phyloP scores from a whole-genome alignment of 2,888 invertebrate genomes.

The Parelbella ahira region DNA sequence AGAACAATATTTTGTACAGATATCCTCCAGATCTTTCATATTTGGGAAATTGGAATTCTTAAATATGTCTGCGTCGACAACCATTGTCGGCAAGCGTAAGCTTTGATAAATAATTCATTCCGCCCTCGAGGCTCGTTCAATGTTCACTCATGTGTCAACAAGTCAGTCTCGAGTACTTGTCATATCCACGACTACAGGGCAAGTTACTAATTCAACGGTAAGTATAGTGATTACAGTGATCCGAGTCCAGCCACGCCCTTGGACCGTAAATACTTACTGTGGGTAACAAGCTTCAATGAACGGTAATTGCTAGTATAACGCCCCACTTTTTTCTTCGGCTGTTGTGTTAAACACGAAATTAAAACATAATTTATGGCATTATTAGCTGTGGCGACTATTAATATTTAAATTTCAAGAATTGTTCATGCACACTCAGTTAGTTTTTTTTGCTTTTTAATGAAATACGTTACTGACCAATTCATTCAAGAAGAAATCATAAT shows the following conservation, averaged over 20 bases:
- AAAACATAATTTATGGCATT: too few species aligned
- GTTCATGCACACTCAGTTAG: too few species aligned
- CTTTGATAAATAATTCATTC: conserved; percentile 23
- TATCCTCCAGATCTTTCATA: too few species aligned
- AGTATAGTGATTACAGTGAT: conserved; percentile 18
- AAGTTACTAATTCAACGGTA: conserved; percentile 13
- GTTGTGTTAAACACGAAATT: too few species aligned
- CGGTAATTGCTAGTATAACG: too few species aligned
- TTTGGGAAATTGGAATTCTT: conserved; percentile 6
- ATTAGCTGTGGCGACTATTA: too few species aligned
- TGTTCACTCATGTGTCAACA: conserved; percentile 22
- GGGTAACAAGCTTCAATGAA: background rate
- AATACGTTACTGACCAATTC: too few species aligned
- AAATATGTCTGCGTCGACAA: conserved; percentile 19
- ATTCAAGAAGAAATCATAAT: too few species aligned
- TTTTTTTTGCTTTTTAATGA: too few species aligned
- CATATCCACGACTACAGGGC: conserved; percentile 13
- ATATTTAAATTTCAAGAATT: too few species aligned
- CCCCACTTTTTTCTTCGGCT: too few species aligned
- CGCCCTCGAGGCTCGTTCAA: conserved; percentile 19
- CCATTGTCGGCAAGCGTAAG: conserved; percentile 12
- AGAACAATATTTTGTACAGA: too few species aligned
- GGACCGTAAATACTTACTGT: conserved; percentile 5
- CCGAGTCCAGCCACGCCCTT: conserved; percentile 2
- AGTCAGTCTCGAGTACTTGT: conserved; percentile 17